A percentile compares a stretch with the other conserved stretches of the same genome.
phyloP scores from a whole-genome alignment of 2,888 invertebrate species.

The Anaspis maculata region DNA sequence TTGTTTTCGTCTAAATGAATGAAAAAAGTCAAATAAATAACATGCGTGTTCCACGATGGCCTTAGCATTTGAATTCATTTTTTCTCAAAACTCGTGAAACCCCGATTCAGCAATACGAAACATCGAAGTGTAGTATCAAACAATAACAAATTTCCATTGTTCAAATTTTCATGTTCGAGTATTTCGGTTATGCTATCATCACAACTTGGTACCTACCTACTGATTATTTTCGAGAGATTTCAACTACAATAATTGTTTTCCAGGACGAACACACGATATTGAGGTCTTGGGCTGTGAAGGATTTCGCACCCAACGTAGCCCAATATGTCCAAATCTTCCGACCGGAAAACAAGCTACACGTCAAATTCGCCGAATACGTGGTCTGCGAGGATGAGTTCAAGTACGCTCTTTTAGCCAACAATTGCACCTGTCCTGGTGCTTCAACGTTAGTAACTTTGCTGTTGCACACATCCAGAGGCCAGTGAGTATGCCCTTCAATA shows the following conservation, averaged over 20 bases:
- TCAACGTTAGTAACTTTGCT: constrained; percentile 93
- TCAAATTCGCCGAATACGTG: constrained; percentile 96
- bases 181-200: no score
- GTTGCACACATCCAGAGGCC: constrained; percentile 93
- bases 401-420: constrained; percentile 94
- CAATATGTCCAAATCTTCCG: constrained; percentile 98
- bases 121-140: no score
- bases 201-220: no score
- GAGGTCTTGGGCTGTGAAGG: constrained; percentile 94
- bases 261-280: constrained; percentile 70
- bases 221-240: no score
- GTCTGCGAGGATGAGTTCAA: constrained; percentile 99
- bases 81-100: no score
- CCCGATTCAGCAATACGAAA: no score
- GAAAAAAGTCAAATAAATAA: no score
- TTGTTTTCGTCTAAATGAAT: no score
- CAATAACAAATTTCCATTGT: no score
- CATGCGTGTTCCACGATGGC: no score
- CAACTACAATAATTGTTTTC: constrained; percentile 18
- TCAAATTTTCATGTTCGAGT: no score
- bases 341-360: constrained; percentile 97
- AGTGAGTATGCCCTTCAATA: constrained; percentile 72
- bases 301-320: constrained; percentile 92
- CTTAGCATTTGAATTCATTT: no score
- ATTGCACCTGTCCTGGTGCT: constrained; percentile 96